A percentile compares a stretch with the other conserved stretches of the same genome.
phyloP scores from a whole-genome alignment of 2,797 vertebrate genomes.

The Anisognathus igniventris region DNA sequence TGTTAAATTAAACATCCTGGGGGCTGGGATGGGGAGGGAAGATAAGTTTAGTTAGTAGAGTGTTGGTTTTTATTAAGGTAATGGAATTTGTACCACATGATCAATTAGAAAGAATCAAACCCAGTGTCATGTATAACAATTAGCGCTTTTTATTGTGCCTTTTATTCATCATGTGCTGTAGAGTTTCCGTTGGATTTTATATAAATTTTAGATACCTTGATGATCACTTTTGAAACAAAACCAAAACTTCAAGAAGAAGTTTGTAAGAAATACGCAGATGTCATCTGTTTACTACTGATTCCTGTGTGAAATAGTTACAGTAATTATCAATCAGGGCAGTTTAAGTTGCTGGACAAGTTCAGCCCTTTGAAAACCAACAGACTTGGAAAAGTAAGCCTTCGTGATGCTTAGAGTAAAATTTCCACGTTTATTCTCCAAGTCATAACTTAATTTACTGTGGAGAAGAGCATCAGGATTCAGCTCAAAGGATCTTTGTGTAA shows the following conservation, averaged over 20 bases:
- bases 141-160: background rate
- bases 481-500: background rate
- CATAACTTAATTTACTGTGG: background rate
- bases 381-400: background rate
- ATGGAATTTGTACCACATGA: background rate
- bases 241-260: background rate
- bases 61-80: background rate
- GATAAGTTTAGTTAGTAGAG: background rate
- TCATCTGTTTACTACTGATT: background rate
- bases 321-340: background rate
- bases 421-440: background rate
- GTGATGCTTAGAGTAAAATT: background rate
- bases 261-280: background rate
- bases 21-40: accelerated
- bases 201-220: background rate
- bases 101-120: background rate
- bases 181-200: background rate
- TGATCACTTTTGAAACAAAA: background rate
- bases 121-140: background rate
- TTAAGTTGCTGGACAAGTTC: background rate
- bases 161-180: background rate
- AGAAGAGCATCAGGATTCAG: background rate
- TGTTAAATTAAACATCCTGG: background rate
- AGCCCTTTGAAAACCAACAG: background rate
- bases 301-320: background rate